phyloP scores from a whole-genome alignment of 2,888 invertebrate species.

The Phorcus lineatus region DNA sequence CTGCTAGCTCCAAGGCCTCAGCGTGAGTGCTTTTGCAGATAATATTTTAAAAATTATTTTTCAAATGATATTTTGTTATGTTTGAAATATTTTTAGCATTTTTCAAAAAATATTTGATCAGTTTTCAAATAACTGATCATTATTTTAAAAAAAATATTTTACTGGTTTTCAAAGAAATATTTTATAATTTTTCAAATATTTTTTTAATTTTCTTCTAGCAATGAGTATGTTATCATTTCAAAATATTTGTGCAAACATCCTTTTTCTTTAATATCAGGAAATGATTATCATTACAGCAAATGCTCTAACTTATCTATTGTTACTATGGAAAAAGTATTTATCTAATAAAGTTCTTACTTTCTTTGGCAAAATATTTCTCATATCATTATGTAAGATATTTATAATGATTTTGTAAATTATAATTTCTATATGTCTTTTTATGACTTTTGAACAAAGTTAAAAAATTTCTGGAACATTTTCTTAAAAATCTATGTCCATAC shows the following conservation, averaged over 20 bases:
- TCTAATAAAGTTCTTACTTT: too few species aligned
- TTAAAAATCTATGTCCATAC: not conserved
- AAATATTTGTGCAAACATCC: too few species aligned
- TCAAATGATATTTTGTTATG: not conserved
- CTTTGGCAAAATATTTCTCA: too few species aligned
- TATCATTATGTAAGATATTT: too few species aligned
- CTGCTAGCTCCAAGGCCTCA: conserved; percentile 37
- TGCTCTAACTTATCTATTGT: too few species aligned
- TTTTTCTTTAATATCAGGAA: too few species aligned
- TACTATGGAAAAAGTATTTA: too few species aligned
- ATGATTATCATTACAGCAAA: too few species aligned
- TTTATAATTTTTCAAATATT: not conserved
- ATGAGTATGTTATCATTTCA: too few species aligned
- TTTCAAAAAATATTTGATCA: not conserved
- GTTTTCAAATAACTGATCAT: too few species aligned
- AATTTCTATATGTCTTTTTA: not conserved
- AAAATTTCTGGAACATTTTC: not conserved
- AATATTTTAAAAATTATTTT: not conserved
- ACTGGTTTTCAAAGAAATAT: not conserved
- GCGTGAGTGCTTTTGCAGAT: conserved; percentile 24
- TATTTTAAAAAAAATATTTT: not conserved
- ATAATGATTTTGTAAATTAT: too few species aligned
- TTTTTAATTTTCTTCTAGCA: too few species aligned
- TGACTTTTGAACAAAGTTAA: not conserved
- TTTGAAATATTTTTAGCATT: not conserved